Evolutionary conservation across 2,888 invertebrate species (phyloP), one percentile per base, ranked within the genome.

Genomic region (Eupithecia centaureata): DNA sequence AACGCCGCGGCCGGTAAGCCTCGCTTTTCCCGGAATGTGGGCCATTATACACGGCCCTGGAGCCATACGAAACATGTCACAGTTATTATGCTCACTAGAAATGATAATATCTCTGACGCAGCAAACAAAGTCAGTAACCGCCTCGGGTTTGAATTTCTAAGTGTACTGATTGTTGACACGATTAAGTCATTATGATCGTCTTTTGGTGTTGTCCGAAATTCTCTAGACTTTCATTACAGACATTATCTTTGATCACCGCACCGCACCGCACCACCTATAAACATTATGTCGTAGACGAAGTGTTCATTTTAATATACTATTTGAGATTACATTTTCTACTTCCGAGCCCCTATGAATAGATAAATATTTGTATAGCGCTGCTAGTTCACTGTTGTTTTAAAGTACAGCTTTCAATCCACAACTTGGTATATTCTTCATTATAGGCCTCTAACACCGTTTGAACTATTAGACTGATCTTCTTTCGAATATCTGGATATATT

Each of bases 51-150:
- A 82, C 85, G 85, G 87, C 86, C 86, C 73, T 87, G 86, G 86
- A 86, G 85, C 86, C 87, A 87, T 90, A 91, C 83, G 88, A 84
- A 75, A 88, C 91, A 92, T 90, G 91, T 91, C 92, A 92, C 92
- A 91, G 92, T 92, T 92, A 92, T 92, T 91, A 92, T 88, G 87
- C 86, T 90, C 86, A 86, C 87, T 88, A 88, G 89, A 89, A 89
- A 86, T 77, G 92, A 92, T 92, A 89, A 87, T 84, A 92, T 92
- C 92, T 90, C 83, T 87, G 89, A 88, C 87, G 87, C 88, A 82
- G 84, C 88, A 82, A 83, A 86, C 86, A 86, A 82, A 86, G 85
- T 83, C 82, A 76, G 79, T 79, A 75, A 72, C 79, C 82, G 84
- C 82, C 80, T 76, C 77, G 84, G 79, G 84, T 80, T 83, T 80